A percentile compares a stretch with the other conserved stretches of the same genome.
phyloP scores from a whole-genome alignment of 2,888 invertebrate genomes.

The Nemotelus nigrinus region DNA sequence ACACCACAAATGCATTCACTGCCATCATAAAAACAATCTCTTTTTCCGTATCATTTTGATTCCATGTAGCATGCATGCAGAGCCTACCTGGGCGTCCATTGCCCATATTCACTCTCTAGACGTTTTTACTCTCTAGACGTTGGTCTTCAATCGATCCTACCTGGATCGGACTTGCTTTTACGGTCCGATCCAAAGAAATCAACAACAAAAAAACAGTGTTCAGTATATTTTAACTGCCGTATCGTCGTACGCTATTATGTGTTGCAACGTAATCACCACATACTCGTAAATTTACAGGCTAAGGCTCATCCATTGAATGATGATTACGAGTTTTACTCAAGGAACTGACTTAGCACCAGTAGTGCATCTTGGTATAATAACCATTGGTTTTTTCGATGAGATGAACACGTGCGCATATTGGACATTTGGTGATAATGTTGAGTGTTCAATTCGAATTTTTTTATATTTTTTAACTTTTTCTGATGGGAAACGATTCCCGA shows the following conservation, averaged over 20 bases:
- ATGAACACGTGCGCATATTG: constrained; percentile 19
- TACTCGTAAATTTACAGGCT: constrained; percentile 12
- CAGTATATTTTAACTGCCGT: constrained; percentile 33
- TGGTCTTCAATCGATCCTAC: too few species aligned
- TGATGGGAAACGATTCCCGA: background rate
- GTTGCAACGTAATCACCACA: constrained; percentile 37
- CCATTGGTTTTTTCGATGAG: background rate
- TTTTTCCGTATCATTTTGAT: too few species aligned
- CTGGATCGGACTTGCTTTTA: too few species aligned
- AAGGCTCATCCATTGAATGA: constrained; percentile 20
- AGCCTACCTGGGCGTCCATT: too few species aligned
- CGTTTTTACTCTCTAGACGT: too few species aligned
- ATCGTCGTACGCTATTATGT: constrained; percentile 17
- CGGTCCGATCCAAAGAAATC: background rate
- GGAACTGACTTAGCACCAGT: too few species aligned
- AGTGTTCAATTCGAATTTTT: background rate
- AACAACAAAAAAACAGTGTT: constrained; percentile 10
- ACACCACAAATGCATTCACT: too few species aligned
- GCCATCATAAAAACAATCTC: too few species aligned
- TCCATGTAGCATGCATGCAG: too few species aligned
- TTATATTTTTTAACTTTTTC: background rate
- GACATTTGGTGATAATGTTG: background rate
- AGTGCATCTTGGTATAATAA: too few species aligned
- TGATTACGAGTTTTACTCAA: background rate
- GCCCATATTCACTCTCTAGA: too few species aligned